Evolutionary conservation across 1,140 invertebrate genomes (phyloP), one percentile per base, ranked within the genome.

Genomic region (Xylocopa sonorina): DNA sequence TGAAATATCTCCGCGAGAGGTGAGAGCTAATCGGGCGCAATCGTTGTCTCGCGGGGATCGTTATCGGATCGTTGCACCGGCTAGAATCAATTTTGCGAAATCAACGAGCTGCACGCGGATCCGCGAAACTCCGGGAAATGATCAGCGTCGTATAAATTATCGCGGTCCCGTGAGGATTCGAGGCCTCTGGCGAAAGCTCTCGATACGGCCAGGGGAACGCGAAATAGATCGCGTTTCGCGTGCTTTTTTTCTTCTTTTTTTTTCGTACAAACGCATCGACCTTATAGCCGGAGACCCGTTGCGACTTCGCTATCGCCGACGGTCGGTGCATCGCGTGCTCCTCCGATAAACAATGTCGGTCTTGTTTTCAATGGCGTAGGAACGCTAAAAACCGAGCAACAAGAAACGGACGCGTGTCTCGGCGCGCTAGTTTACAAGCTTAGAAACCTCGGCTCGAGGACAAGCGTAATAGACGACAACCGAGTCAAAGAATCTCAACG

Each of bases 301-400:
- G 68, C 68, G 69, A 83, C 60, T 82, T 78, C 29, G 46, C 68
- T 84, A 84, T 84, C 82, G 55, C 43, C n/a, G 32, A 6, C 27
- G 41, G 53, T 57, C 50, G 24, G 50, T 57, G 57, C 66, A 73
- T 84, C 69, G 55, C 57, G 48, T 58, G 51, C 81, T 57, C 62
- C 81, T 57, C 62, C 62, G 58, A 72, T 80, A 85, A 81, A 85
- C 82, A 85, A 85, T 84, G 83, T 83, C 50, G 63, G 82, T 84
- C 83, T 85, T 85, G 83, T 85, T 32, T 75, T 77, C 71, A 81
- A 77, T 85, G 78, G 82, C 72, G 48, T 63, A 81, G 71, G 67
- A 84, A 84, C 77, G 72, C 21, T 75, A 81, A 84, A 84, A 84
- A 78, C 83, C 38, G 68, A 60, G 80, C 69, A 21, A n/a, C 51